Base-by-base conservation (phyloP, 2,888 invertebrate genomes). In the Rhyacophila evoluta region DNA sequence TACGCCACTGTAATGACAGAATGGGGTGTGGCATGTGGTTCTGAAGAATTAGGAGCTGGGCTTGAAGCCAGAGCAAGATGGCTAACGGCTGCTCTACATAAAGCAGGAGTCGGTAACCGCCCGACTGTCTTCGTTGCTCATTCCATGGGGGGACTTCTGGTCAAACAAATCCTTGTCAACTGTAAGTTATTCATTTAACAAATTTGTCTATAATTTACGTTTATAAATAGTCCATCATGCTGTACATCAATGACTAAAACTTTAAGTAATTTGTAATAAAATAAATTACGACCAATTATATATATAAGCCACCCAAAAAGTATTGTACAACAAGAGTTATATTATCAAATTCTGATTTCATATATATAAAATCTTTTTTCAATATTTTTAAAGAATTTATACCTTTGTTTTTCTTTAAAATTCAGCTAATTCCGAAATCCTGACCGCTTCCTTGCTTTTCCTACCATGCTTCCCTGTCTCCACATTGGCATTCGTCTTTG, bases 141-240 rank as follows among this genome's bases (percentile, higher is more conserved):
- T 89, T 98, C 98, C 1, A 98, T 98, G 97, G 98, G 98, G 80
- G 98, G 98, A 10, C 90, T 98, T 11, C 91, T 98, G 69, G 95
- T 97, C 0, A 98, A 98, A 87, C 92, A 95, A 85, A 93, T 98
- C 84, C 88, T 98, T 5, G 90, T 93, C 36, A 92, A 94, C 86
- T 91, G 92, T 91, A 84, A 78, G 83, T 81, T 33, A n/a, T n/a
- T n/a, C n/a, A n/a, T n/a, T n/a, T n/a, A n/a, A n/a, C n/a, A n/a
- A n/a, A n/a, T n/a, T n/a, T n/a, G n/a, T n/a, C n/a, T n/a, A n/a
- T n/a, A n/a, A n/a, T n/a, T n/a, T n/a, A n/a, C n/a, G n/a, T n/a
- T n/a, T n/a, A n/a, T n/a, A n/a, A n/a, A n/a, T n/a, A n/a, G n/a
- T n/a, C n/a, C n/a, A n/a, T n/a, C n/a, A n/a, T n/a, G n/a, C n/a